These are phyloP conservation scores for Acromyrmex heyeri DNA, from an alignment of 1,140 invertebrate species.

Conservation along the genomic window DNA sequence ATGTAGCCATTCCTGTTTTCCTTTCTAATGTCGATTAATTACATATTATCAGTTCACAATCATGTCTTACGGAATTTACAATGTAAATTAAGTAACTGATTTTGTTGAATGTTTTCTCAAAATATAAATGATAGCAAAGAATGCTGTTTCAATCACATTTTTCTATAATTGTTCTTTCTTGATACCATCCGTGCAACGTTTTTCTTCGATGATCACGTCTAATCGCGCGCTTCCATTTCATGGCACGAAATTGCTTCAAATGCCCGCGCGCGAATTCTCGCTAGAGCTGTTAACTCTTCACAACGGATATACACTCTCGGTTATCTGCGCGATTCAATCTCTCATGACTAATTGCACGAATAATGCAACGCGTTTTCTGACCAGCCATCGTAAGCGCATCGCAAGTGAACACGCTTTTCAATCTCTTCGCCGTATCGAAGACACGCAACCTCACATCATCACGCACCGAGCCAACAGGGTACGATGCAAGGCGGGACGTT, in stretches of 20 bases:
- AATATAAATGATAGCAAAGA: neutral
- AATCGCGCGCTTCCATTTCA: slow-evolving; percentile 36
- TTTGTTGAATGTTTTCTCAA: neutral
- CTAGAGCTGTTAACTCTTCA: slow-evolving; percentile 30
- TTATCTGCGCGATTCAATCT: slow-evolving; percentile 54
- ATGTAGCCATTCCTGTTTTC: slow-evolving; percentile 19
- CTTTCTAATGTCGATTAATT: slow-evolving; percentile 12
- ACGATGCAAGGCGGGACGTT: slow-evolving; percentile 59
- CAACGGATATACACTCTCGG: slow-evolving; percentile 10
- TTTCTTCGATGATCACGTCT: neutral
- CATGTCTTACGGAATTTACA: neutral
- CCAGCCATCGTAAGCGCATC: slow-evolving; percentile 40
- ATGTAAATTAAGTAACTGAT: neutral
- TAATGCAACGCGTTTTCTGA: slow-evolving; percentile 49
- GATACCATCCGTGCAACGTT: neutral
- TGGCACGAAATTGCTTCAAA: slow-evolving; percentile 21
- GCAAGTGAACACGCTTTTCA: slow-evolving; percentile 40
- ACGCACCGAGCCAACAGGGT: slow-evolving; percentile 26
- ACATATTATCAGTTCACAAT: slow-evolving; percentile 3
- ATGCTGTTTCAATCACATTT: neutral
- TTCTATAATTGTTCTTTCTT: slow-evolving; percentile 9
- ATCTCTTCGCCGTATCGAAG: slow-evolving; percentile 36
- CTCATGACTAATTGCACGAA: slow-evolving; percentile 53
- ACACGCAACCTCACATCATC: slow-evolving; percentile 58
- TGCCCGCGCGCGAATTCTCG: slow-evolving; percentile 30